Percentiles rank a stretch among this genome's conserved stretches.
phyloP scores from a whole-genome alignment of 2,113 vertebrate species.

The Cryptotis parvus region DNA sequence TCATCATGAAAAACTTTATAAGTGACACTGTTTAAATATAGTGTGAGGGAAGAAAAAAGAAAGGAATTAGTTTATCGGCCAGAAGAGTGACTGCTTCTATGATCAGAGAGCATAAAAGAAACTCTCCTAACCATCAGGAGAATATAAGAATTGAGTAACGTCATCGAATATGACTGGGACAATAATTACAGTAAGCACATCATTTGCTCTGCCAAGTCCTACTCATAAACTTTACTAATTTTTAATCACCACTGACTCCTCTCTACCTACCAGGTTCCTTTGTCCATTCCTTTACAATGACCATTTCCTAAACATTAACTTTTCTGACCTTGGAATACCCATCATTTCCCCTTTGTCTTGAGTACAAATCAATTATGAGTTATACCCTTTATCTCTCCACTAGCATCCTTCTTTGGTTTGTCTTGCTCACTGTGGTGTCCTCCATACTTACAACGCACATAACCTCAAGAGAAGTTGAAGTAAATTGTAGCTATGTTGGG shows the following conservation, averaged over 20 bases:
- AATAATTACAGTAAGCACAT: background rate
- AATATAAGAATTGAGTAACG: background rate
- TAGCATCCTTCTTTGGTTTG: background rate
- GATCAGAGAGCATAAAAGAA: background rate
- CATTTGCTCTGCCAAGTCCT: background rate
- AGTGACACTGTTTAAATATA: too few species aligned
- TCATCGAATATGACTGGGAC: background rate
- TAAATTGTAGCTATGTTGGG: background rate
- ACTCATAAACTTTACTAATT: background rate
- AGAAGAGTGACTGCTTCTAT: background rate
- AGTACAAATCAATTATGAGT: background rate
- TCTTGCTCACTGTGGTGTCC: background rate
- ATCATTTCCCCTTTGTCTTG: background rate
- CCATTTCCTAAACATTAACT: background rate
- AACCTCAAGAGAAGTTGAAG: background rate
- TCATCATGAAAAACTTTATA: too few species aligned
- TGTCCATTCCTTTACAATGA: background rate
- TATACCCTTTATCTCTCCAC: background rate
- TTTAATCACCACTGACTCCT: background rate
- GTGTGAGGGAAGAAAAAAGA: too few species aligned
- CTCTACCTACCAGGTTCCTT: background rate
- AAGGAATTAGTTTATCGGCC: background rate
- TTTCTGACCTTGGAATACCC: background rate
- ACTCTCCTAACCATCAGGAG: background rate
- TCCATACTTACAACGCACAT: background rate